Conservation (phyloP, 1,140 invertebrate genomes). For the Aphelenchoides fujianensis region DNA sequence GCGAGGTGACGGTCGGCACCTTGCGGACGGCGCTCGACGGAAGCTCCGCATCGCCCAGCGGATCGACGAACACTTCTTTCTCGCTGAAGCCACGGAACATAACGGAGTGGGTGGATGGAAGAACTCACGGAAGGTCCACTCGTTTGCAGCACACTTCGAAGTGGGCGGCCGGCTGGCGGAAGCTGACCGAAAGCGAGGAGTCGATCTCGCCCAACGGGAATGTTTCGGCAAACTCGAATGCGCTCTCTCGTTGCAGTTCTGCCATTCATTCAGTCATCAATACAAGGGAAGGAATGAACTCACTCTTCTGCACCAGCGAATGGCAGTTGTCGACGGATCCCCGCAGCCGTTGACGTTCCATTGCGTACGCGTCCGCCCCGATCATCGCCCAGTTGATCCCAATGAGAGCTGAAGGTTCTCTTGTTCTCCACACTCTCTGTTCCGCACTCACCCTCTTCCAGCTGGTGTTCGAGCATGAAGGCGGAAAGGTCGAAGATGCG, state of each 20-base stretch:
- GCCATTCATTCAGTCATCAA: slow-evolving; percentile 20
- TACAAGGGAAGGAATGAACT: slow-evolving; percentile 15
- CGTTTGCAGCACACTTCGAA: slow-evolving; percentile 43
- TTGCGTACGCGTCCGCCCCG: slow-evolving; percentile 52
- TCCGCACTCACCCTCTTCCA: slow-evolving; percentile 49
- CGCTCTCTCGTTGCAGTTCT: slow-evolving; percentile 42
- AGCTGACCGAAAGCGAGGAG: slow-evolving; percentile 39
- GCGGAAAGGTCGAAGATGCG: slow-evolving; percentile 46
- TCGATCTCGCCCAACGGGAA: slow-evolving; percentile 41
- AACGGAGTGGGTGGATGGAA: not conserved
- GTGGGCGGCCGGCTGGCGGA: slow-evolving; percentile 20
- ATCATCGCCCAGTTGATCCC: slow-evolving; percentile 56
- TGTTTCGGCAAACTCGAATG: slow-evolving; percentile 42
- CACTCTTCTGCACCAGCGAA: slow-evolving; percentile 54
- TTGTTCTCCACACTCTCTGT: no score
- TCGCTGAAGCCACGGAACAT: slow-evolving; percentile 40
- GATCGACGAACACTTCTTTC: slow-evolving; percentile 46
- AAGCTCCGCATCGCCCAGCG: slow-evolving; percentile 39
- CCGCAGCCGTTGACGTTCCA: slow-evolving; percentile 52
- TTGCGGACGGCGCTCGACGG: slow-evolving; percentile 39
- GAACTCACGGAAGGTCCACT: slow-evolving; percentile 39
- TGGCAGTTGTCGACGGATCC: slow-evolving; percentile 59
- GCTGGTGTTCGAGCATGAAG: slow-evolving; percentile 51
- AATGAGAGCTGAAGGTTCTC: slow-evolving; percentile 51
- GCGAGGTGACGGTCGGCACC: slow-evolving; percentile 45